Base-by-base conservation (phyloP, 2,797 vertebrate species). In the Alexandromys oeconomus region DNA sequence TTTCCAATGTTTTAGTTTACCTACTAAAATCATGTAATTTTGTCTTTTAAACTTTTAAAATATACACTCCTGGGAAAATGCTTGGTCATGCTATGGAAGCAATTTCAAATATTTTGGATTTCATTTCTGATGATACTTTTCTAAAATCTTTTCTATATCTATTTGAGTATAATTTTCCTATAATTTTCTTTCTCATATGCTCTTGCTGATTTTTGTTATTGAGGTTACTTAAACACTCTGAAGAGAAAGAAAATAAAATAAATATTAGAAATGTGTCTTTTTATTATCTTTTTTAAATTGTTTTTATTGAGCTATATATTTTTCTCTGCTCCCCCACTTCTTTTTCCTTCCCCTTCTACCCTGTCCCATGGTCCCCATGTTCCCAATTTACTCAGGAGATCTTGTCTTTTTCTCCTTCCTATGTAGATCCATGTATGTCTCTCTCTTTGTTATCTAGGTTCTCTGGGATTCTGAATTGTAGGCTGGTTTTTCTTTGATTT, bases 161-260 rank as follows among this genome's bases (percentile, higher is more conserved):
- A 84, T 89, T 74, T 27, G 69, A 67, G 31, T 34, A 25, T 27
- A 65, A 57, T n/a, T 82, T 48, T 34, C 5, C 14, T 87, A 29
- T 81, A 82, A 59, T 91, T 87, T 57, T 93, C 73, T 93, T 91
- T 88, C 61, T 93, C 43, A 46, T 46, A 63, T 63, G 34, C 2
- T 71, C 51, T 78, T 80, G n/a, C 25, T 81, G 43, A 77, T 13
- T 77, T 95, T 87, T 73, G 29, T 13, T 57, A 87, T 4, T 54
- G 14, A 81, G 19, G 31, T 29, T 86, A 71, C 17, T 11, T 81
- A 59, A 91, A 46, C 5, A 21, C 57, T 43, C 79, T 86, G 27
- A 74, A 93, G 74, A 74, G 73, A 51, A 14, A 61, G 43, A 69
- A n/a, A 54, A 63, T 34, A 74, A 82, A 93, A 27, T 0, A 79